Base-by-base conservation (phyloP, 2,888 invertebrate genomes). In the Apamea sordens region DNA sequence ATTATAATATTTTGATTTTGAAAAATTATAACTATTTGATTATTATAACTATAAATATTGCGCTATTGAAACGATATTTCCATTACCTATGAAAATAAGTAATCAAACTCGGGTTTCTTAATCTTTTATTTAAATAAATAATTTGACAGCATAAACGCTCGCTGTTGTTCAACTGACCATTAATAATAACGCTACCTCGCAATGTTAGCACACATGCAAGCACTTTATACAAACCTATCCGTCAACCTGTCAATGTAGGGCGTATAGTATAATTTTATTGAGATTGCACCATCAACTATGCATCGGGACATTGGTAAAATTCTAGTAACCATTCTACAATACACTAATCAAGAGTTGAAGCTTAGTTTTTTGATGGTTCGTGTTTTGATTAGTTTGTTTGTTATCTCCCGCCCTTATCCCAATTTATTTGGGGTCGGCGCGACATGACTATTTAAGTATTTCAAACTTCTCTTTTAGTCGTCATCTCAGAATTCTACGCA, bases 21-120 rank as follows among this genome's bases (percentile, higher is more conserved):
- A 53, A 24, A 53, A 53, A 53, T 53, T 56, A 56, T 10, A 56
- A 24, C 56, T 53, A 24, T 53, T 24, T 24, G 0, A 8, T 59
- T 59, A 59, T 59, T 56, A 59, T 59, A n/a, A n/a, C n/a, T 59
- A 59, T 59, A 67, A 41, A 67, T 41, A 67, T 67, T 67, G 41
- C 15, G n/a, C 5, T n/a, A 44, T 67, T 41, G n/a, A 67, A 41
- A 65, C 15, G 15, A n/a, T 65, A 24, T n/a, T 65, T n/a, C 65
- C 65, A 15, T n/a, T 4, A n/a, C 65, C 0, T 67, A n/a, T 41
- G n/a, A 28, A 47, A 68, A 47, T 47, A 47, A n/a, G 36, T 71
- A 47, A 32, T 32, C 11, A 32, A 47, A 59, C 59, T 21, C 59
- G 13, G n/a, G 6, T 36, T 11, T 47, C 5, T 21, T 47, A 44